Percentiles rank a stretch among this genome's conserved stretches.
These are phyloP conservation scores for Drosophila murphyi DNA, from an alignment of 1,140 invertebrate genomes.

Conservation along the genomic window DNA sequence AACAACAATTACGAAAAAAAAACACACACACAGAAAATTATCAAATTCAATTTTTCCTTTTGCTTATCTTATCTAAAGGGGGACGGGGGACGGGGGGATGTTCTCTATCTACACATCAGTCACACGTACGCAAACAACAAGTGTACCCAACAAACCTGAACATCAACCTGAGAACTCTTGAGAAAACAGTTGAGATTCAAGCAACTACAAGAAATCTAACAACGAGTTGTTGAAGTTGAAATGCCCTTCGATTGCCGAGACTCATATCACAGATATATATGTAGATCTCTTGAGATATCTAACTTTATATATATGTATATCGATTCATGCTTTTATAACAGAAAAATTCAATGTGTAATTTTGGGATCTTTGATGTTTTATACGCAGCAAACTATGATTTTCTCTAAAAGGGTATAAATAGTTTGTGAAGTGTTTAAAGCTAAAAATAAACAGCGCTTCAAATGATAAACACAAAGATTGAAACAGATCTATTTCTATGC, in stretches of 20 bases:
- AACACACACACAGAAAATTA: conserved; percentile 6
- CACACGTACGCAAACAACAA: conserved; percentile 1
- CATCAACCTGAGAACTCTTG: background rate
- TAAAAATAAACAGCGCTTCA: background rate
- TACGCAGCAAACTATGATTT: no score
- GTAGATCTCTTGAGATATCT: background rate
- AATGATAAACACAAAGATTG: background rate
- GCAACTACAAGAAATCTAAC: background rate
- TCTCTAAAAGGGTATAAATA: background rate
- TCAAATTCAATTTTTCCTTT: conserved; percentile 1
- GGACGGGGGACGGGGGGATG: no score
- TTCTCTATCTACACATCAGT: background rate
- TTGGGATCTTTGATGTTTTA: no score
- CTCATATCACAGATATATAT: no score
- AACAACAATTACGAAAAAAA: conserved; percentile 31
- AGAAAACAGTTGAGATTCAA: background rate
- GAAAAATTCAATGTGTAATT: no score
- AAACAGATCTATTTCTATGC: background rate
- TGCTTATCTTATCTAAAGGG: conserved; percentile 1
- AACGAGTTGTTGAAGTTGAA: background rate
- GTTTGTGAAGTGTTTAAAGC: background rate
- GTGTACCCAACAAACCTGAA: conserved; percentile 5
- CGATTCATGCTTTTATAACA: no score
- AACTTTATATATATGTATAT: background rate
- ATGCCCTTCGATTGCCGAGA: conserved; percentile 3